These are phyloP conservation scores for Monopis laevigella DNA, from an alignment of 2,888 invertebrate genomes.

Conservation along the genomic window DNA sequence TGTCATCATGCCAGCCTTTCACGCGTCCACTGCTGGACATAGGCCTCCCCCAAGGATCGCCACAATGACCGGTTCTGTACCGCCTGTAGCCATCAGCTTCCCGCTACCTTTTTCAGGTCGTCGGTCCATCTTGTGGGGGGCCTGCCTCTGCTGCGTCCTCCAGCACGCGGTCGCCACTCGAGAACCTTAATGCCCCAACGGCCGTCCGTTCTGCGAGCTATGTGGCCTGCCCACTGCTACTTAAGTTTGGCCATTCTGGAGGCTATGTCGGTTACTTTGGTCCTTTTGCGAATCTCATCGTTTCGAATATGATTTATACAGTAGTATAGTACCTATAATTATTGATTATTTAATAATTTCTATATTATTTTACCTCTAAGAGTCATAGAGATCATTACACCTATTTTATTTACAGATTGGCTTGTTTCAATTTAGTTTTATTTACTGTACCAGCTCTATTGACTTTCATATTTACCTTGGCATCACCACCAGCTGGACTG, in stretches of 20 bases:
- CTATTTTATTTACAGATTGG: constrained; percentile 31
- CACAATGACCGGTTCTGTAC: too few relatives aligned
- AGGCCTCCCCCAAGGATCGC: too few relatives aligned
- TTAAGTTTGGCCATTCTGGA: not conserved
- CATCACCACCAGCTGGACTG: constrained; percentile 68
- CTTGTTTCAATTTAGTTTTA: constrained; percentile 38
- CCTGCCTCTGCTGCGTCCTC: too few relatives aligned
- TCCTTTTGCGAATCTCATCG: not conserved
- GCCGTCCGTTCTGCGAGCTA: too few relatives aligned
- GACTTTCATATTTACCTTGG: constrained; percentile 66
- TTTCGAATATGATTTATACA: too few relatives aligned
- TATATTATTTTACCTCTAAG: constrained; percentile 23
- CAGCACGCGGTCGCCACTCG: too few relatives aligned
- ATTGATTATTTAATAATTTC: not conserved
- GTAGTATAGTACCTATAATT: not conserved
- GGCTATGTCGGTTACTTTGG: constrained; percentile 24
- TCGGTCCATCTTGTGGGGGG: too few relatives aligned
- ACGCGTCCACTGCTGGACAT: too few relatives aligned
- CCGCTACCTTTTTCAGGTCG: too few relatives aligned
- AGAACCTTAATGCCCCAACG: too few relatives aligned
- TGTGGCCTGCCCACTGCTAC: not conserved
- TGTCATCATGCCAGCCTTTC: too few relatives aligned
- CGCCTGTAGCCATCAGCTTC: too few relatives aligned
- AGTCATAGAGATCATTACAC: not conserved
- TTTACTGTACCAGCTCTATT: constrained; percentile 64